Conservation (phyloP, 1,140 invertebrate species). For the Acromyrmex charruanus region DNA sequence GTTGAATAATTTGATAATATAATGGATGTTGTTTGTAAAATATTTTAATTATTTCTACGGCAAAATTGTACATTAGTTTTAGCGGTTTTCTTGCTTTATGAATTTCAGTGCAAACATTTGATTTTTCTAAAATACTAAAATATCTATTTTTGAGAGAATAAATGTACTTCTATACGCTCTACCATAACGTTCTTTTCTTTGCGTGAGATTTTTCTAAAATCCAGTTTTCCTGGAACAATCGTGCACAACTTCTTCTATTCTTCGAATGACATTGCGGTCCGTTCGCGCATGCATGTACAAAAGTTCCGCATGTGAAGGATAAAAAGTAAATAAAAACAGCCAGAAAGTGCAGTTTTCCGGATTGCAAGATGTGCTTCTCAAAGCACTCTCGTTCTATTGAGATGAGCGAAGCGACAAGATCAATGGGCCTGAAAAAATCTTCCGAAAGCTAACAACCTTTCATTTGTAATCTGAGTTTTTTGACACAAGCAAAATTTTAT, state of each 20-base stretch:
- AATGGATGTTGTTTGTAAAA: background rate
- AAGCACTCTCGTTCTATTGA: background rate
- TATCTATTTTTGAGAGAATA: constrained; percentile 25
- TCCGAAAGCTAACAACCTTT: background rate
- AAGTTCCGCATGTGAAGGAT: constrained; percentile 1
- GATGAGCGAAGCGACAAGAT: constrained; percentile 35
- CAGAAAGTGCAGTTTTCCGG: constrained; percentile 31
- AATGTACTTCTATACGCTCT: background rate
- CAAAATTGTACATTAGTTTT: background rate
- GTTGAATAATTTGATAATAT: background rate
- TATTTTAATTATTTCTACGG: background rate
- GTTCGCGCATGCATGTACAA: constrained; percentile 22
- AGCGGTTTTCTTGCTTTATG: too few relatives aligned
- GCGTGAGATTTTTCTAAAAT: constrained; percentile 28
- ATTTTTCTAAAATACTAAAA: background rate
- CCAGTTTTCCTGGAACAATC: constrained; percentile 46
- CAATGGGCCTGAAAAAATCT: constrained; percentile 30
- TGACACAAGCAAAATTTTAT: too few relatives aligned
- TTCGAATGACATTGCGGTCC: background rate
- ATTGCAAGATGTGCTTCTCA: constrained; percentile 10
- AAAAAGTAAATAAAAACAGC: constrained; percentile 36
- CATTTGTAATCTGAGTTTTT: too few relatives aligned
- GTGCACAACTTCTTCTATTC: constrained; percentile 40
- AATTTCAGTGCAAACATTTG: background rate
- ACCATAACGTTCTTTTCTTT: background rate